phyloP scores from a whole-genome alignment of 2,113 vertebrate species.

The Tor tambroides region DNA sequence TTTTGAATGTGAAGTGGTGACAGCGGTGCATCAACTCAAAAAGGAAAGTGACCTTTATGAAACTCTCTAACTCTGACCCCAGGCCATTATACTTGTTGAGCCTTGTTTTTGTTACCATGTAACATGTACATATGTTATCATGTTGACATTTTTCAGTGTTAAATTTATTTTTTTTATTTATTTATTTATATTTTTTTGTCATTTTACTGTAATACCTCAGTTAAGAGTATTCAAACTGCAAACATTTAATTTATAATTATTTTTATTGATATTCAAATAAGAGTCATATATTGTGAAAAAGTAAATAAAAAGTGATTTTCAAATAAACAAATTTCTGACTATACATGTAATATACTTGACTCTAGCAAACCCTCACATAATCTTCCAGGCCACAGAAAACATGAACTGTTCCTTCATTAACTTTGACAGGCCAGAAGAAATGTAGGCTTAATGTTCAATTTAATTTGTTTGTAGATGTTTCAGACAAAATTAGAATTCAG shows the following conservation, averaged over 20 bases:
- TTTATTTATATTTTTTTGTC: not conserved
- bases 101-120: constrained; percentile 25
- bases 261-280: constrained; percentile 29
- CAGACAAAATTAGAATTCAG: not conserved
- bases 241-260: not conserved
- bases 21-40: not conserved
- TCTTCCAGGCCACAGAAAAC: not conserved
- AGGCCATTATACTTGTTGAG: not conserved
- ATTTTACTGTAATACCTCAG: constrained; percentile 8
- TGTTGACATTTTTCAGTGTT: constrained; percentile 14
- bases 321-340: not conserved
- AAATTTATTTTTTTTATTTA: not conserved
- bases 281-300: not conserved
- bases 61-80: not conserved
- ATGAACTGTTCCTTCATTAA: not conserved
- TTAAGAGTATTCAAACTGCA: not conserved
- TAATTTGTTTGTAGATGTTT: constrained; percentile 1
- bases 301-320: not conserved
- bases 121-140: constrained; percentile 6
- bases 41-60: not conserved
- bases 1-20: not conserved
- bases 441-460: not conserved
- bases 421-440: not conserved
- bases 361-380: not conserved
- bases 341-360: not conserved